These are phyloP conservation scores for Stenopsyche tienmushanensis DNA, from an alignment of 1,140 invertebrate genomes.

Conservation along the genomic window DNA sequence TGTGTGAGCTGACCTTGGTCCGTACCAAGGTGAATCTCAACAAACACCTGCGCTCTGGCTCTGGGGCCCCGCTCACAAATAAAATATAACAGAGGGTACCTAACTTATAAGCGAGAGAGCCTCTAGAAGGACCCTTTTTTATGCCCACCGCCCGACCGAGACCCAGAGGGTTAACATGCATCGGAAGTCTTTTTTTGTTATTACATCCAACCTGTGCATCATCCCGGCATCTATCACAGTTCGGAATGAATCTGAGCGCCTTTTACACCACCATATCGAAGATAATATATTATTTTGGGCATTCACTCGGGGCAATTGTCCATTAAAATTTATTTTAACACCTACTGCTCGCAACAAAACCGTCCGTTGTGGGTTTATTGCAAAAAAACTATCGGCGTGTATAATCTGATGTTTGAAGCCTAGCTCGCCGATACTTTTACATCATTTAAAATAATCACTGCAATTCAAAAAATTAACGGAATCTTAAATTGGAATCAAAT, in stretches of 20 bases:
- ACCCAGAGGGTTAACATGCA: background rate
- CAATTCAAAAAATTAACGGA: too few relatives aligned
- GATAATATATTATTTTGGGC: too few relatives aligned
- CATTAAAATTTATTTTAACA: too few relatives aligned
- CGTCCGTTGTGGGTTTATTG: too few relatives aligned
- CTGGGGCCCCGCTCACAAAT: constrained; percentile 13
- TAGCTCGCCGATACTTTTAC: too few relatives aligned
- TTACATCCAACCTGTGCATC: background rate
- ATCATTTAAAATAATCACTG: too few relatives aligned
- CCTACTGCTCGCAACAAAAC: too few relatives aligned
- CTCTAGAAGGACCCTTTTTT: background rate
- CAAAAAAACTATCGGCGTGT: too few relatives aligned
- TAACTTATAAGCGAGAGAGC: background rate
- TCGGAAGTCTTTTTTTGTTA: background rate
- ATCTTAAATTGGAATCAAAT: too few relatives aligned
- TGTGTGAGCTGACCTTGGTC: constrained; percentile 16
- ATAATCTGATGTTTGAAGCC: too few relatives aligned
- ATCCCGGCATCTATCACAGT: background rate
- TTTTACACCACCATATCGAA: too few relatives aligned
- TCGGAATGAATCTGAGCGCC: background rate
- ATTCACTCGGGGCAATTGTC: too few relatives aligned
- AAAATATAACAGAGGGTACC: constrained; percentile 5
- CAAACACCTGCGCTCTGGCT: constrained; percentile 22
- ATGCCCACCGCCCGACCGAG: background rate
- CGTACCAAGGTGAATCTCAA: constrained; percentile 23